phyloP scores from a whole-genome alignment of 1,140 invertebrate species.

The Rhyacophila brunnea region DNA sequence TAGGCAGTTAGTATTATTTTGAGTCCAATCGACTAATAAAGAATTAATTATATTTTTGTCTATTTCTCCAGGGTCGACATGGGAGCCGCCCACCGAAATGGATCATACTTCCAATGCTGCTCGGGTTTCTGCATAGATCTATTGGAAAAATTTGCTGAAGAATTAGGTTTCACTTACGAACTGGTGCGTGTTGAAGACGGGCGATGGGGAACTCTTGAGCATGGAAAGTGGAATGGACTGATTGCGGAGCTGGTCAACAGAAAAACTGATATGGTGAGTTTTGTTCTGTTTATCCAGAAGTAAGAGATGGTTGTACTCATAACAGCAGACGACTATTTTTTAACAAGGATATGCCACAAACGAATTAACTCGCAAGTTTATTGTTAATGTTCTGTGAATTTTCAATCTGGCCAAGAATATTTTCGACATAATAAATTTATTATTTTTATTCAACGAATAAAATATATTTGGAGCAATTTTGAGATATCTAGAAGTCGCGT shows the following conservation, averaged over 20 bases:
- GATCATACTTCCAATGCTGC: constrained; percentile 88
- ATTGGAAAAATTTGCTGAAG: constrained; percentile 84
- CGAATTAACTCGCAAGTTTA: no score
- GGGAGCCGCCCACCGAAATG: constrained; percentile 74
- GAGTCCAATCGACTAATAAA: no score
- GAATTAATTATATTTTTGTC: constrained; percentile 30
- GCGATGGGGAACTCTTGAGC: constrained; percentile 89
- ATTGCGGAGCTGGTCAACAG: constrained; percentile 90
- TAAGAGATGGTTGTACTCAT: no score
- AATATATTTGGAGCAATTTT: no score
- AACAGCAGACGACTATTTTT: no score
- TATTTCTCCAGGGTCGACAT: constrained; percentile 69
- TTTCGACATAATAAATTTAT: no score
- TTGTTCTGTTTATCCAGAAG: background rate
- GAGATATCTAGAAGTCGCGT: no score
- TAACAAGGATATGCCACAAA: no score
- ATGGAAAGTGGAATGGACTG: constrained; percentile 96
- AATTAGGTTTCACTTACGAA: constrained; percentile 94
- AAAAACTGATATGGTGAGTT: constrained; percentile 84
- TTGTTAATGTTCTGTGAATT: no score
- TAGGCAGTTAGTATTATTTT: no score
- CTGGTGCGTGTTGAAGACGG: constrained; percentile 92
- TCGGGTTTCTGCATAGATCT: constrained; percentile 97
- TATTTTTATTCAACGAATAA: no score
- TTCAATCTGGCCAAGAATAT: no score